Evolutionary conservation across 2,797 vertebrate genomes (phyloP).

Genomic region (Crypturellus tataupa): DNA sequence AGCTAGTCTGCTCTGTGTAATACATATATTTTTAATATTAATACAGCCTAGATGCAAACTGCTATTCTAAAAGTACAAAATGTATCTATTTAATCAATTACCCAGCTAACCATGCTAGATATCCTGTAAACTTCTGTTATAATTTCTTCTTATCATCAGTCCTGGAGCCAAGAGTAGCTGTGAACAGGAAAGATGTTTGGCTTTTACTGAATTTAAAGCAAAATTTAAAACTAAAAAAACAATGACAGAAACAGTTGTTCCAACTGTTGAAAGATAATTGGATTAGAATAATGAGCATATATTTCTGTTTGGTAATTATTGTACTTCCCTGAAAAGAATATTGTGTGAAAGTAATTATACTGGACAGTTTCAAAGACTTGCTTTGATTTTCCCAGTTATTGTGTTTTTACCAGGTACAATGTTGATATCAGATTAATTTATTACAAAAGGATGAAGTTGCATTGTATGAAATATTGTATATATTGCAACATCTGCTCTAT

Average conservation of each 20-base stretch:
- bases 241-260: constrained; percentile 38
- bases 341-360: constrained; percentile 33
- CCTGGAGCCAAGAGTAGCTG: not conserved
- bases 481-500: not conserved
- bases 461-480: not conserved
- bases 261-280: constrained; percentile 44
- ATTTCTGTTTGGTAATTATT: constrained; percentile 60
- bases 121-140: not conserved
- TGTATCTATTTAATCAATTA: not conserved
- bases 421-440: constrained; percentile 20
- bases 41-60: not conserved
- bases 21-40: not conserved
- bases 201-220: not conserved
- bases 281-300: constrained; percentile 44
- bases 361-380: constrained; percentile 22
- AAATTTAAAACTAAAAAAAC: constrained; percentile 36
- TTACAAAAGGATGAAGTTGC: not conserved
- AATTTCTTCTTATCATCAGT: not conserved
- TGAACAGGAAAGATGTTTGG: not conserved
- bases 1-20: not conserved
- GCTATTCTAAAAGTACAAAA: not conserved
- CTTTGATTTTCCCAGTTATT: constrained; percentile 48
- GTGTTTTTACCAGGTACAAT: constrained; percentile 12
- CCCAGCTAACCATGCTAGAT: not conserved
- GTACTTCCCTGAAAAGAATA: constrained; percentile 42